These are phyloP conservation scores for Craseonycteris thonglongyai DNA, from an alignment of 2,113 vertebrate genomes.

Conservation along the genomic window DNA sequence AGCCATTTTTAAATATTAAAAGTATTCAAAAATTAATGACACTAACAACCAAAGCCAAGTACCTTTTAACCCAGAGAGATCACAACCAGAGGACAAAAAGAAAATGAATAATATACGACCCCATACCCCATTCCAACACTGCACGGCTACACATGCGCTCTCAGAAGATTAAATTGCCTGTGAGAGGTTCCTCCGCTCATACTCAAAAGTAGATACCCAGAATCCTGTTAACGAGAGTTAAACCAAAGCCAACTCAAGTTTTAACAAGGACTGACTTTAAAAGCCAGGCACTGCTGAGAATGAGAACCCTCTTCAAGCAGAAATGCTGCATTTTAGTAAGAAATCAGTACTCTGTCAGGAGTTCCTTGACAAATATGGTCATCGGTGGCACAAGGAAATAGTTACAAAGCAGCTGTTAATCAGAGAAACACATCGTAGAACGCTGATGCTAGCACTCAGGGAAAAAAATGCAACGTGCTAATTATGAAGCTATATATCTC, in stretches of 20 bases:
- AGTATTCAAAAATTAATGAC: constrained; percentile 75
- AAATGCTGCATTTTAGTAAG: constrained; percentile 80
- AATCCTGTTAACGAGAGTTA: constrained; percentile 77
- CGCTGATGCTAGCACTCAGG: constrained; percentile 87
- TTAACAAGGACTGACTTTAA: constrained; percentile 78
- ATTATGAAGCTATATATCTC: constrained; percentile 87
- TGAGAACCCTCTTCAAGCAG: constrained; percentile 66
- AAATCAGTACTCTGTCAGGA: constrained; percentile 83
- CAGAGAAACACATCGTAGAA: constrained; percentile 83
- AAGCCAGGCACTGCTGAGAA: constrained; percentile 53
- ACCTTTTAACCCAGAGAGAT: constrained; percentile 73
- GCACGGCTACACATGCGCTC: constrained; percentile 34
- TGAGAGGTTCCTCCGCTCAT: constrained; percentile 73
- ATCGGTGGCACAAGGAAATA: constrained; percentile 83
- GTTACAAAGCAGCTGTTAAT: constrained; percentile 89
- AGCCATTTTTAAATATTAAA: constrained; percentile 75
- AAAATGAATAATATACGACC: constrained; percentile 65
- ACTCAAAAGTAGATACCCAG: constrained; percentile 71
- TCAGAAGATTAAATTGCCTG: constrained; percentile 76
- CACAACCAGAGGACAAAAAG: constrained; percentile 67
- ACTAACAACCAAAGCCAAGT: constrained; percentile 74
- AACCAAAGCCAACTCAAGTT: constrained; percentile 70
- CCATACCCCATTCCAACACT: constrained; percentile 38
- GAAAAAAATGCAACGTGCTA: constrained; percentile 85
- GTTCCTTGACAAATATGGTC: constrained; percentile 83